Evolutionary conservation across 2,113 vertebrate species (phyloP), one percentile per base, ranked within the genome.

Genomic region (Nettapus auritus): DNA sequence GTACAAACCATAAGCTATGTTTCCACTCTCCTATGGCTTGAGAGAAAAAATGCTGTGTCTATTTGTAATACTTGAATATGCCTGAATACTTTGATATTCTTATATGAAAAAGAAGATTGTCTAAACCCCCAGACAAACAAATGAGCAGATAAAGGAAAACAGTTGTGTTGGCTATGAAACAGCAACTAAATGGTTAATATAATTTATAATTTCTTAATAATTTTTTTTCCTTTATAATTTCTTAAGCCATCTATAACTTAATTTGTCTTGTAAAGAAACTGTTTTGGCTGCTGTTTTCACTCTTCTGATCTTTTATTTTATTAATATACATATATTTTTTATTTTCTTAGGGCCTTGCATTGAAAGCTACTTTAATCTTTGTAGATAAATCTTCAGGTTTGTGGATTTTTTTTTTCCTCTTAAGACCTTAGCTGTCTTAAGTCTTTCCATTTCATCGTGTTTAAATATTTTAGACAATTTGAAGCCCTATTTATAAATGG

Each of bases 401-500:
- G 44, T 60, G 20, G 9, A 33, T 78, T 66, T 86, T 79, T 86
- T 79, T 60, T 46, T 38, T 8, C 5, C 74, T 94, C 62, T 88
- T 62, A 80, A 85, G 77, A 76, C 55, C 94, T 91, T 88, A 66
- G 55, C 69, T 85, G 77, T 46, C 71, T 89, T 82, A 90, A 89
- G 42, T 82, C 63, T 92, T 96, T 76, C 56, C 53, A 83, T 86
- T 94, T 91, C 52, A 71, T 46, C 2, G 12, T 56, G 46, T 84
- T 94, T 82, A 96, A 97, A 91, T 91, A 93, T 87, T 92, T 92
- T 26, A 80, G 68, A 82, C 90, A 91, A 96, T 88, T 70, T 91
- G 80, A 88, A 86, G 62, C 55, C 36, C 62, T 94, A 82, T 88
- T 96, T 90, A 89, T 96, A 96, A 95, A 95, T 93, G 92, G 95